Percentiles rank a stretch among this genome's conserved stretches.
Evolutionary conservation across 2,797 vertebrate genomes (phyloP).

Genomic region (Rhyacichthys aspro): DNA sequence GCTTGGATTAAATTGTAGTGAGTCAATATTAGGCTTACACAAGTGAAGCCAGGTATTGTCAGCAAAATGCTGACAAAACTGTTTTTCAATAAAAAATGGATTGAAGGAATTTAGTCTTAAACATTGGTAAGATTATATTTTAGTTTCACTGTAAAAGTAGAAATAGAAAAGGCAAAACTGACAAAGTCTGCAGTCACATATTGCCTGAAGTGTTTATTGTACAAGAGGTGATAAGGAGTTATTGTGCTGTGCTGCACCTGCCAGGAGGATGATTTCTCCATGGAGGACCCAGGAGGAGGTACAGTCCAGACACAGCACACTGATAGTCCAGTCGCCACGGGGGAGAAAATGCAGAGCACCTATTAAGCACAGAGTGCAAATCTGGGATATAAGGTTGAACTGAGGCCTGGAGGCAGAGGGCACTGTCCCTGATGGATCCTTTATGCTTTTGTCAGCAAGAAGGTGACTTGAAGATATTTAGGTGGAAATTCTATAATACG

Average conservation of each 20-base stretch:
- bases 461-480: slow-evolving; percentile 55
- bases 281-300: slow-evolving; percentile 48
- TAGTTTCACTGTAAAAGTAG: slow-evolving; percentile 17
- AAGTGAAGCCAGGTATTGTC: neutral
- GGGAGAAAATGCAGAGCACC: slow-evolving; percentile 65
- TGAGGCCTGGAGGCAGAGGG: slow-evolving; percentile 52
- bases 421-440: slow-evolving; percentile 51
- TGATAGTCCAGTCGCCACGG: slow-evolving; percentile 63
- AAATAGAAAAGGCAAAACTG: neutral
- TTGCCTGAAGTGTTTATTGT: slow-evolving; percentile 64
- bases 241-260: slow-evolving; percentile 57
- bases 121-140: neutral
- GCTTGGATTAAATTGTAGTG: slow-evolving; percentile 1
- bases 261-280: slow-evolving; percentile 61
- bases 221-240: slow-evolving; percentile 61
- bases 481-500: slow-evolving; percentile 37
- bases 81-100: slow-evolving; percentile 8
- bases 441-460: slow-evolving; percentile 58
- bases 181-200: slow-evolving; percentile 30
- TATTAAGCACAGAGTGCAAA: slow-evolving; percentile 66
- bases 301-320: slow-evolving; percentile 42
- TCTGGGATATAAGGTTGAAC: slow-evolving; percentile 63
- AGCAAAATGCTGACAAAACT: neutral
- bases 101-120: neutral
- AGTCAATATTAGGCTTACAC: slow-evolving; percentile 1